Base-by-base conservation (phyloP, 2,888 invertebrate species). In the Volucella inflata region DNA sequence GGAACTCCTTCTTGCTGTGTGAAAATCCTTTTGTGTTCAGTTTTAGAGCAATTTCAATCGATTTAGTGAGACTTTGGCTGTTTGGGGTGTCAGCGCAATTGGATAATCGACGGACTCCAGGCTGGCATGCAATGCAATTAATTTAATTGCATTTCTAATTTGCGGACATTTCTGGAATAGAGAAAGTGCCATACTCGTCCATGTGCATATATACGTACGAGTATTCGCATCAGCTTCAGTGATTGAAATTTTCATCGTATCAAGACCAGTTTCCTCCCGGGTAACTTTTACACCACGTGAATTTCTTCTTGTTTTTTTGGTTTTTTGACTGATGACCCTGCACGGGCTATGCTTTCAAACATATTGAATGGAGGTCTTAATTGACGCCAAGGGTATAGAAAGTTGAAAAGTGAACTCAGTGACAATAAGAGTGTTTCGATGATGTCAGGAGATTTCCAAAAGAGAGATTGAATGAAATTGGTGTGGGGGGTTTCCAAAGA, bases 141-240 rank as follows among this genome's bases (percentile, higher is more conserved):
- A 85, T 55, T 85, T 85, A 85, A 85, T 85, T 85, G 85, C 85
- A 81, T 81, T 81, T 81, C 81, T 80, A 85, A 85, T 81, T 85
- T 81, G 80, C 64, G 85, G 67, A 71, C 76, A 72, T 76, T 75
- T 71, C 75, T 60, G 75, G 71, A 16, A 59, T 53, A 38, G 55
- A 50, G 70, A 68, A 59, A 76, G 75, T 80, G 80, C 76, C 67
- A 65, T 79, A 62, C 71, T 71, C 65, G 48, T 59, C 75, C 59
- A 59, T 55, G 17, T 55, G 75, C 65, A 79, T 30, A 30, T 6
- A 0, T 30, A 30, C 6, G 30, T 30, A 84, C 72, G 70, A n/a
- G n/a, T 80, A 62, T 75, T 71, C 65, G 48, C 53, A 53, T 79
- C 65, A 60, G 60, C 42, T 60, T 79, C 70, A 79, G 64, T 71